These are phyloP conservation scores for Ceratosolen fusciceps DNA, from an alignment of 1,140 invertebrate species.

Conservation along the genomic window DNA sequence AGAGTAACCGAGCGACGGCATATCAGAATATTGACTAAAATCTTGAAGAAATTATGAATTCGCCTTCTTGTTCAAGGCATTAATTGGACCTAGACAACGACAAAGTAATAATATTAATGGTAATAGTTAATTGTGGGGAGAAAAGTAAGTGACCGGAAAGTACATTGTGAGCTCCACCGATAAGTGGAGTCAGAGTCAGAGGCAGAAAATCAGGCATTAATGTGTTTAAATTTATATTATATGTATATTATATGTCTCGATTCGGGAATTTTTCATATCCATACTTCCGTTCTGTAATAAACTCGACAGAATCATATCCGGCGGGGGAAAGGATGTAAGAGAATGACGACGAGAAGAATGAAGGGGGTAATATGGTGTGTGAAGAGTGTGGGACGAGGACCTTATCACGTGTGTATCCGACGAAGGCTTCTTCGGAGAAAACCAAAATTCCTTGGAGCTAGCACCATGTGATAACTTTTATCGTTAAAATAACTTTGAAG, in stretches of 20 bases:
- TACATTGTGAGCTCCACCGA: constrained; percentile 28
- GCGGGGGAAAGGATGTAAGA: constrained; percentile 21
- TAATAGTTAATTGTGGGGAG: constrained; percentile 26
- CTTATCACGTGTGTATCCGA: too few species aligned
- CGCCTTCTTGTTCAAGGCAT: too few species aligned
- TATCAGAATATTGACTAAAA: too few species aligned
- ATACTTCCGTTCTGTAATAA: background rate
- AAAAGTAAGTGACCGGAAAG: constrained; percentile 41
- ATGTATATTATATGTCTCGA: background rate
- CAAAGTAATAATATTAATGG: too few species aligned
- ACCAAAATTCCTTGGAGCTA: constrained; percentile 7
- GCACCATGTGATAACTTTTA: constrained; percentile 17
- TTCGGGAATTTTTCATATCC: constrained; percentile 19
- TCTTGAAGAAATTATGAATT: too few species aligned
- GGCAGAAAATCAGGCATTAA: background rate
- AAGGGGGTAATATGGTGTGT: background rate
- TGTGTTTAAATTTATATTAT: background rate
- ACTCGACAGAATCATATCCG: background rate
- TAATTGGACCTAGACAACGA: too few species aligned
- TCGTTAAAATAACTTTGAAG: background rate
- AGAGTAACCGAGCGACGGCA: too few species aligned
- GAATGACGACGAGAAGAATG: constrained; percentile 4
- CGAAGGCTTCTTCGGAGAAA: too few species aligned
- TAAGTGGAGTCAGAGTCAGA: constrained; percentile 1
- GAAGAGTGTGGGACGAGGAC: too few species aligned